Base-by-base conservation (phyloP, 2,888 invertebrate species). In the Anorthoa munda region DNA sequence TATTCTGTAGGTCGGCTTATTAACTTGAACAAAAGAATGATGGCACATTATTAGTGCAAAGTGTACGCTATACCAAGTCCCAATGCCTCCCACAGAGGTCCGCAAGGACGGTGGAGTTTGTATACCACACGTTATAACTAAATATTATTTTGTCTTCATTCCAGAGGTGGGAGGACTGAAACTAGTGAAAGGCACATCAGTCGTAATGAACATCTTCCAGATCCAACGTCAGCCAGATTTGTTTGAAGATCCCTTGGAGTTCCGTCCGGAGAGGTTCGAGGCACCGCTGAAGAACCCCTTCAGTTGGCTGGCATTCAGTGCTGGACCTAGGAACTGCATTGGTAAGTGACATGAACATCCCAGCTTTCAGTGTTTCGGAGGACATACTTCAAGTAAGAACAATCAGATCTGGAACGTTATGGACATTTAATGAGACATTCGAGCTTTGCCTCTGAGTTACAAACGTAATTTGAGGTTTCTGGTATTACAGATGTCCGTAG, bases 241-340 rank as follows among this genome's bases (percentile, higher is more conserved):
- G 31, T 97, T 93, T 85, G 95, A 97, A 0, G 94, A 97, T 75
- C 97, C 97, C 0, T 90, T 97, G 68, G 93, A 91, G 59, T 97
- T 93, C 75, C 87, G 86, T 11, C 97, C 97, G 0, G 97, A 97
- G 72, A 94, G 97, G 39, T 97, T 97, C 80, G 93, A 95, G 56
- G 75, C 82, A 0, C 59, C 77, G 7, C 12, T 86, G 88, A 92
- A 69, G 89, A 92, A 76, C 87, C 93, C 85, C 88, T 96, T 96
- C 84, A 94, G 94, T 31, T 97, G 96, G 92, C 87, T 97, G 2
- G 96, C 97, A 0, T 97, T 97, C 74, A 97, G 97, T 84, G 97
- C 97, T 13, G 97, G 97, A 0, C 97, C 97, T 0, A 95, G 97
- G 59, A 97, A 97, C 86, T 90, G 88, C 66, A 89, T 90, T 74